A percentile compares a stretch with the other conserved stretches of the same genome.
Evolutionary conservation across 2,797 vertebrate species (phyloP).

Genomic region (Botia almorhae): DNA sequence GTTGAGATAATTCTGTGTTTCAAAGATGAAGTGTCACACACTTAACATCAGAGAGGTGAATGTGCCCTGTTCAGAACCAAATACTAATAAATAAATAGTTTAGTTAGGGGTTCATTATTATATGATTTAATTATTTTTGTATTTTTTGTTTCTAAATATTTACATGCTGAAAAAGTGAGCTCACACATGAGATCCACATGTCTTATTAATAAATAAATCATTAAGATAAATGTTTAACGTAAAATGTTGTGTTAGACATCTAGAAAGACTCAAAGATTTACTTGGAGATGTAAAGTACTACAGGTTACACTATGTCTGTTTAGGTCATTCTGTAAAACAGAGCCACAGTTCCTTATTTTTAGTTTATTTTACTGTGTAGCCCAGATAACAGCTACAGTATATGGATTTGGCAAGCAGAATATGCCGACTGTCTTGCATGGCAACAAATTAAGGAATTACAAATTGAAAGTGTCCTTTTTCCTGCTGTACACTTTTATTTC

Average conservation of each 20-base stretch:
- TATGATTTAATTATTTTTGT: neutral
- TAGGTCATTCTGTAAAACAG: neutral
- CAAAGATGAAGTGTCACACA: neutral
- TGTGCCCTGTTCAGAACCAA: neutral
- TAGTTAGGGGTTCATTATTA: no score
- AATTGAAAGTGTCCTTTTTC: slow-evolving; percentile 24
- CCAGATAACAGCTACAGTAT: slow-evolving; percentile 23
- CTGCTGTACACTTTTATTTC: slow-evolving; percentile 20
- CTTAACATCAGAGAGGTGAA: neutral
- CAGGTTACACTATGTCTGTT: neutral
- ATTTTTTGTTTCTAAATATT: neutral
- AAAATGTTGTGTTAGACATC: neutral
- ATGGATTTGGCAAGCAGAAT: slow-evolving; percentile 36
- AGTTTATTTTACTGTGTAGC: slow-evolving; percentile 33
- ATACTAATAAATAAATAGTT: no score
- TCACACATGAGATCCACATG: no score
- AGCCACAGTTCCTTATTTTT: neutral
- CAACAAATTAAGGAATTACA: slow-evolving; percentile 10
- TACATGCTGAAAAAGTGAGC: no score
- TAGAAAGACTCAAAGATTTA: neutral
- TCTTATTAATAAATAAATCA: no score
- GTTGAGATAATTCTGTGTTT: slow-evolving; percentile 13
- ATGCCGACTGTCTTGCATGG: slow-evolving; percentile 13
- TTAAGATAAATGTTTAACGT: neutral
- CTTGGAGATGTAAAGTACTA: neutral